Conservation (phyloP, 2,113 vertebrate genomes). For the Aramus guarauna region DNA sequence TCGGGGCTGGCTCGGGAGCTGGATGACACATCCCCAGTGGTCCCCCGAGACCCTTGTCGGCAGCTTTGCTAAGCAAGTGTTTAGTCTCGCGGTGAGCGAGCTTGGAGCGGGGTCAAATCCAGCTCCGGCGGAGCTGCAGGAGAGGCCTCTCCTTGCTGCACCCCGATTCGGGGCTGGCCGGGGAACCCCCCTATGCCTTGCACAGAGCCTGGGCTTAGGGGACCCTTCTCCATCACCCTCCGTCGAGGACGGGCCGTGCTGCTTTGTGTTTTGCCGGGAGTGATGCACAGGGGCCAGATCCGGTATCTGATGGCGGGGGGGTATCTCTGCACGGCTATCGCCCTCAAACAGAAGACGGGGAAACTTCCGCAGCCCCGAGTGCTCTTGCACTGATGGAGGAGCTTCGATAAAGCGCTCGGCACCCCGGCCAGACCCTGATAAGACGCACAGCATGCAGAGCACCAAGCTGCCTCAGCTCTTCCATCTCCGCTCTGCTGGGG, state of each 20-base stretch:
- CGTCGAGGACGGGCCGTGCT: rapidly evolving
- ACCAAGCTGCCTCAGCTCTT: rapidly evolving
- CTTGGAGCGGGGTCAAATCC: background rate
- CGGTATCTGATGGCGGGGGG: background rate
- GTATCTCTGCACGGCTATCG: background rate
- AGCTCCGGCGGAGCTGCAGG: background rate
- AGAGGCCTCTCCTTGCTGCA: background rate
- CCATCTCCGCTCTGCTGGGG: rapidly evolving
- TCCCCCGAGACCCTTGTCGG: background rate
- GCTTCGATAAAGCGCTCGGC: background rate
- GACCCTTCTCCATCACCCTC: background rate
- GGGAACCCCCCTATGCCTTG: rapidly evolving
- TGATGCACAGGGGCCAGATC: rapidly evolving
- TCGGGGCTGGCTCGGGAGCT: background rate
- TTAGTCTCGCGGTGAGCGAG: background rate
- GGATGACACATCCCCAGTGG: background rate
- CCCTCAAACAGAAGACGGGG: background rate
- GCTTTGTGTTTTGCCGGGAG: background rate
- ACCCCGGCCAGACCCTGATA: background rate
- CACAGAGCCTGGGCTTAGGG: background rate
- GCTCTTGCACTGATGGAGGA: background rate
- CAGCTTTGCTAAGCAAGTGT: conserved; percentile 21
- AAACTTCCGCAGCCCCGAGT: background rate
- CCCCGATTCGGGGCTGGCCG: rapidly evolving
- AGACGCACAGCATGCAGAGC: background rate